Percentiles rank a stretch among this genome's conserved stretches.
These are phyloP conservation scores for Ancistrus triradiatus DNA, from an alignment of 2,113 vertebrate species.

Conservation along the genomic window DNA sequence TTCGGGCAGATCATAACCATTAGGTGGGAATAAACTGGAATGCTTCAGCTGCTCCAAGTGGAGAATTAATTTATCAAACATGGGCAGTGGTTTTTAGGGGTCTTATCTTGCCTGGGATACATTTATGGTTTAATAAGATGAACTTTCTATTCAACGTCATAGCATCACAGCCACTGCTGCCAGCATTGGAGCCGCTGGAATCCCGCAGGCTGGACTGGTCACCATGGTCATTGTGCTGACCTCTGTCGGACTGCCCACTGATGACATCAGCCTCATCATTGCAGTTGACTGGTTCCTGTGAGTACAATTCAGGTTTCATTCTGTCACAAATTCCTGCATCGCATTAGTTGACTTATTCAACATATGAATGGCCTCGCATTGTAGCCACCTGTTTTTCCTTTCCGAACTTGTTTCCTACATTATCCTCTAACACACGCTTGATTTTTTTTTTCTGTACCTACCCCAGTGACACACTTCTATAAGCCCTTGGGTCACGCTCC, in stretches of 20 bases:
- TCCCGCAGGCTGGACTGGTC: constrained; percentile 94
- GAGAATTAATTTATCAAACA: too few relatives aligned
- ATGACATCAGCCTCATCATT: constrained; percentile 97
- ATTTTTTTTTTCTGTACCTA: constrained; percentile 50
- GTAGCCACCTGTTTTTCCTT: background rate
- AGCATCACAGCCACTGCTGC: constrained; percentile 96
- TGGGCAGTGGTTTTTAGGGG: too few relatives aligned
- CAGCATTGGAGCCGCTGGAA: constrained; percentile 93
- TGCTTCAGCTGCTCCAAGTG: too few relatives aligned
- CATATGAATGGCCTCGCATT: background rate
- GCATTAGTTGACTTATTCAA: background rate
- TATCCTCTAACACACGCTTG: constrained; percentile 23
- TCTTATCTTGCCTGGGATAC: too few relatives aligned
- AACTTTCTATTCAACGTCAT: background rate
- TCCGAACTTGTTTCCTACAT: background rate
- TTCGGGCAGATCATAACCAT: constrained; percentile 98
- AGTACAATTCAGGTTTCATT: constrained; percentile 58
- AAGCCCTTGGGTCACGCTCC: constrained; percentile 61
- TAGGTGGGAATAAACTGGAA: constrained; percentile 79
- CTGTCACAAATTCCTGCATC: background rate
- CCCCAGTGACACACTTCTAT: constrained; percentile 65
- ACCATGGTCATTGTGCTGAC: constrained; percentile 98
- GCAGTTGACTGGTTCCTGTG: constrained; percentile 98
- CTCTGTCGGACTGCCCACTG: constrained; percentile 93
- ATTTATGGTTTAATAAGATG: background rate